Evolutionary conservation across 2,797 vertebrate species (phyloP), one percentile per base, ranked within the genome.

Genomic region (Gallirallus australis): DNA sequence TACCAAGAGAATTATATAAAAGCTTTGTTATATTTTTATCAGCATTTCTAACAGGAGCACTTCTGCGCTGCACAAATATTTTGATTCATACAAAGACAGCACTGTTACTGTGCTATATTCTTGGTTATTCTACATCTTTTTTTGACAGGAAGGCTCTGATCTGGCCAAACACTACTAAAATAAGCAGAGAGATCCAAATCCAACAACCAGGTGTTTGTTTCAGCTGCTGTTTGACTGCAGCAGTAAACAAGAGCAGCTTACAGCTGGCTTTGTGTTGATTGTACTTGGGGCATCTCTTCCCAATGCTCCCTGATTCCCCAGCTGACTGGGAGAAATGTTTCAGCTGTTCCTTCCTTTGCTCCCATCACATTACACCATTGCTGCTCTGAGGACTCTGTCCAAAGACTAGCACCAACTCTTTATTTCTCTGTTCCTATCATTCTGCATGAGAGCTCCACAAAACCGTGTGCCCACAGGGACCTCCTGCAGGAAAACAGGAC

Each of bases 131-230:
- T 11, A 39, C 28, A 4, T 23, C n/a, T 27, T 21, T 69, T 52
- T 70, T 73, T 59, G 63, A 86, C 85, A 75, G 54, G 60, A 57
- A 81, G 72, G 31, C 69, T 71, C 64, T 72, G 61, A 70, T 63
- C 52, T 21, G 75, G 50, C 82, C 85, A 93, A 89, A 73, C 7
- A 5, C 80, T 88, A 60, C 45, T 52, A 78, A 90, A 93, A 88
- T 10, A 88, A 87, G 66, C 47, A 45, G 42, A 69, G 27, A 48
- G 56, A 33, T 79, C 84, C 87, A 86, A 75, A 89, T 47, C 19
- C 83, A 89, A 66, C 82, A 91, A 25, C 63, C 75, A 82, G 92
- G 94, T 96, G 84, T 10, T 91, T 88, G 77, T 63, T 68, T 37
- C 79, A 89, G 80, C 87, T 95, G 91, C 88, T 90, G 68, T 76